Conservation (phyloP, 2,888 invertebrate species). For the Ditylenchus weischeri region DNA sequence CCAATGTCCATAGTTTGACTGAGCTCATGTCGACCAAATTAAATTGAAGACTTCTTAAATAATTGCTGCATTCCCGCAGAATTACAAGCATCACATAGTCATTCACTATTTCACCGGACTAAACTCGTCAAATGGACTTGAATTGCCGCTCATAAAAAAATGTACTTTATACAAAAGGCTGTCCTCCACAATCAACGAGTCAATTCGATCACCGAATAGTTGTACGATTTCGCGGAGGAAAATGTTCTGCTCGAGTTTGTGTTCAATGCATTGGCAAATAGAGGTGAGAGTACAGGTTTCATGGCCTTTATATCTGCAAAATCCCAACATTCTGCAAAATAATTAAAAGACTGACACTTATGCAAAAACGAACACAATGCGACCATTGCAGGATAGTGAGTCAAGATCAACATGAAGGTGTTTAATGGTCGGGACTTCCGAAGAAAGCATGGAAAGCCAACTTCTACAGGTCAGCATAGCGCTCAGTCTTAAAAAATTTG, state of each 20-base stretch:
- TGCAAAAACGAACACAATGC: slow-evolving; percentile 1
- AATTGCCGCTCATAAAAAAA: too few species aligned
- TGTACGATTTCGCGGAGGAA: slow-evolving; percentile 16
- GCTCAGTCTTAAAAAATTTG: neutral
- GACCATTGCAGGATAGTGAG: slow-evolving; percentile 12
- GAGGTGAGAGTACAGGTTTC: neutral
- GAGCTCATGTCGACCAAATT: slow-evolving; percentile 8
- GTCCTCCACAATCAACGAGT: slow-evolving; percentile 9
- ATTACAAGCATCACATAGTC: slow-evolving; percentile 14
- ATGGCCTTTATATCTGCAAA: too few species aligned
- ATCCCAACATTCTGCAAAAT: too few species aligned
- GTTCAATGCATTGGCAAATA: slow-evolving; percentile 13
- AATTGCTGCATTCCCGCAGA: slow-evolving; percentile 14
- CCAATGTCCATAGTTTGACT: slow-evolving; percentile 12
- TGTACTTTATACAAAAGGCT: neutral
- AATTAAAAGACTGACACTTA: too few species aligned
- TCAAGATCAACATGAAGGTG: slow-evolving; percentile 8
- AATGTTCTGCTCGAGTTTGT: neutral
- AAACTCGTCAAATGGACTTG: too few species aligned
- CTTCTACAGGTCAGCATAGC: slow-evolving; percentile 8
- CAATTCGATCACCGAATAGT: slow-evolving; percentile 11
- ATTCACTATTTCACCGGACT: neutral
- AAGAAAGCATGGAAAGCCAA: neutral
- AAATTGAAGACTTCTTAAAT: neutral
- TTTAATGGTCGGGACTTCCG: neutral